Evolutionary conservation across 1,140 invertebrate genomes (phyloP).

Genomic region (Hyles euphorbiae): DNA sequence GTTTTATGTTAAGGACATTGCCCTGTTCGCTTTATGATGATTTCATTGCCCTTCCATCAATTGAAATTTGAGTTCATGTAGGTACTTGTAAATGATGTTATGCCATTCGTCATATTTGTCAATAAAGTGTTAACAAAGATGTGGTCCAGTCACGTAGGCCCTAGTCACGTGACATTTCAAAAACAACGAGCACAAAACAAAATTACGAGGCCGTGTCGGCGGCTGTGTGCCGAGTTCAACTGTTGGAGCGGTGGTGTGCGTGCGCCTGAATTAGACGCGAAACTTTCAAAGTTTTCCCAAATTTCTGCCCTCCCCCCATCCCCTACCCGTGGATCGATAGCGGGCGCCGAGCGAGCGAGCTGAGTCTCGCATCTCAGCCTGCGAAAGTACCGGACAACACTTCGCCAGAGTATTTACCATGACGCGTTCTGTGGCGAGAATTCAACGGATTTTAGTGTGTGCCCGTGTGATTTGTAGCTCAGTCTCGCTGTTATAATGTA

Average conservation of each 20-base stretch:
- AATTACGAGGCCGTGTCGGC: slow-evolving; percentile 48
- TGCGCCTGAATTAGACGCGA: slow-evolving; percentile 75
- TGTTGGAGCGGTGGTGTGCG: slow-evolving; percentile 57
- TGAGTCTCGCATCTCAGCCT: slow-evolving; percentile 49
- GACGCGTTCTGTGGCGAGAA: slow-evolving; percentile 53
- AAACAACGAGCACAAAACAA: slow-evolving; percentile 54
- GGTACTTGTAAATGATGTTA: not conserved
- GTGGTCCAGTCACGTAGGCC: slow-evolving; percentile 38
- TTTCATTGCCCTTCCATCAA: no score
- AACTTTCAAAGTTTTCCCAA: slow-evolving; percentile 76
- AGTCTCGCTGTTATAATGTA: slow-evolving; percentile 3
- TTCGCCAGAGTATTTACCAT: slow-evolving; percentile 51
- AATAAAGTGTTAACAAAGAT: slow-evolving; percentile 3
- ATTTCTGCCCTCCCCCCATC: slow-evolving; percentile 62
- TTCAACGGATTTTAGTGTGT: slow-evolving; percentile 30
- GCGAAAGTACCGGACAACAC: slow-evolving; percentile 67
- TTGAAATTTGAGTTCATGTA: no score
- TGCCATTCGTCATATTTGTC: not conserved
- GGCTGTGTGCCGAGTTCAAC: slow-evolving; percentile 52
- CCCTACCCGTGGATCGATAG: slow-evolving; percentile 54
- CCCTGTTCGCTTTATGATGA: no score
- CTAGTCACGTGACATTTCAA: slow-evolving; percentile 59
- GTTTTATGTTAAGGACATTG: no score
- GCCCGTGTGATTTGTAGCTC: slow-evolving; percentile 21
- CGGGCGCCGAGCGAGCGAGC: slow-evolving; percentile 51